Percentiles rank a stretch among this genome's conserved stretches.
These are phyloP conservation scores for Cecropterus lyciades DNA, from an alignment of 1,140 invertebrate species.

Conservation along the genomic window DNA sequence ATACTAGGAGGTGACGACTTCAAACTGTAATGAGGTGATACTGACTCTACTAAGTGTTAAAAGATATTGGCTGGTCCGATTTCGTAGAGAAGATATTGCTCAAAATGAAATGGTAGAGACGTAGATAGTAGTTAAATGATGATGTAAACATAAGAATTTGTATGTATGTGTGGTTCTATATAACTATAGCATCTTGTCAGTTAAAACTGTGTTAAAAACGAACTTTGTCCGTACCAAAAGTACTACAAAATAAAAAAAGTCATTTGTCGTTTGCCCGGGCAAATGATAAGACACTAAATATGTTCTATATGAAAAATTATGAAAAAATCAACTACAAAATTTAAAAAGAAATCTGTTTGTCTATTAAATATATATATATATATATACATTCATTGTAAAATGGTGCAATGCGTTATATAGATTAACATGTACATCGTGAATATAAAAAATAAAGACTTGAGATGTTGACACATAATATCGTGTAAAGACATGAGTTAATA, in stretches of 20 bases:
- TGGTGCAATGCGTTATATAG: background rate
- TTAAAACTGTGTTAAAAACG: no score
- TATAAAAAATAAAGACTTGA: constrained; percentile 21
- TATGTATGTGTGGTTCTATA: background rate
- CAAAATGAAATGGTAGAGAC: constrained; percentile 48
- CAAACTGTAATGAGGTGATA: background rate
- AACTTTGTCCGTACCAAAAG: no score
- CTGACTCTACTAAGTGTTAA: background rate
- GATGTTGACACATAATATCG: constrained; percentile 7
- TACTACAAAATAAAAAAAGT: no score
- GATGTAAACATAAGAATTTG: constrained; percentile 13
- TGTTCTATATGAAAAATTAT: no score
- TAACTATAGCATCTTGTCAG: background rate
- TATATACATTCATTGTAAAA: no score
- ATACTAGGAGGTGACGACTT: no score
- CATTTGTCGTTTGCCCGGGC: no score
- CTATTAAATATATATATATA: no score
- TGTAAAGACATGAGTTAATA: constrained; percentile 34
- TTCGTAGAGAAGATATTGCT: constrained; percentile 47
- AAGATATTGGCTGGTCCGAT: background rate
- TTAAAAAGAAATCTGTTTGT: no score
- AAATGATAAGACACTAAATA: no score
- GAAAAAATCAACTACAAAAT: no score
- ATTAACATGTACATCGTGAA: constrained; percentile 8
- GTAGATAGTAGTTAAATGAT: constrained; percentile 19